Conservation (phyloP, 2,888 invertebrate genomes). For the Morinoia aosen region DNA sequence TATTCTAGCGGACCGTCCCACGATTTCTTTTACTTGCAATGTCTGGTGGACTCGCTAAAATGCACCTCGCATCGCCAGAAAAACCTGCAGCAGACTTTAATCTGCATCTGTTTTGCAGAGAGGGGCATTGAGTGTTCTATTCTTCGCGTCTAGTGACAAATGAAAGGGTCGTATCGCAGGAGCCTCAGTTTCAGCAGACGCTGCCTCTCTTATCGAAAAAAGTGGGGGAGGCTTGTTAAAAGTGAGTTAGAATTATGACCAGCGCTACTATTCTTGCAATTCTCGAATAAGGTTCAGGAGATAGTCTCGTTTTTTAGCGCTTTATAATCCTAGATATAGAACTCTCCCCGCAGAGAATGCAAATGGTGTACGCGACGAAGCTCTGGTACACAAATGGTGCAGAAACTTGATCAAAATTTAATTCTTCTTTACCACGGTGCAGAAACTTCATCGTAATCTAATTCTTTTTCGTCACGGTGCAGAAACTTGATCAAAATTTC, state of each 20-base stretch:
- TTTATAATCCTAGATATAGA: conserved; percentile 12
- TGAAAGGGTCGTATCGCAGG: conserved; percentile 18
- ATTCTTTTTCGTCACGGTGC: neutral
- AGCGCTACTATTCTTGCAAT: conserved; percentile 6
- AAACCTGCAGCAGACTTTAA: conserved; percentile 33
- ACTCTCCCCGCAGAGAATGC: neutral
- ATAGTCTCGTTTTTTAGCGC: neutral
- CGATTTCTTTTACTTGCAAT: neutral
- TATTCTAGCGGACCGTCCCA: neutral
- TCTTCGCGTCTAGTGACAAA: conserved; percentile 23
- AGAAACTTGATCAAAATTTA: neutral
- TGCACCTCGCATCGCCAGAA: conserved; percentile 19
- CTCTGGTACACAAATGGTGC: neutral
- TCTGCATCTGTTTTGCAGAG: conserved; percentile 28
- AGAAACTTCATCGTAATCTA: neutral
- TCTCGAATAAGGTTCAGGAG: conserved; percentile 5
- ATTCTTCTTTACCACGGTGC: neutral
- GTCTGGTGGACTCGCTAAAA: conserved; percentile 6
- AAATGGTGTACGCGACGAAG: neutral
- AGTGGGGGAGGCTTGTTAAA: conserved; percentile 23
- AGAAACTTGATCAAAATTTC: neutral
- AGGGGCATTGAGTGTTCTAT: conserved; percentile 16
- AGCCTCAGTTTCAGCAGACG: neutral
- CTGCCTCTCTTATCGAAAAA: conserved; percentile 7
- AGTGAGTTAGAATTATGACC: conserved; percentile 6